Evolutionary conservation across 1,140 invertebrate species (phyloP).

Genomic region (Holotrichia oblita): DNA sequence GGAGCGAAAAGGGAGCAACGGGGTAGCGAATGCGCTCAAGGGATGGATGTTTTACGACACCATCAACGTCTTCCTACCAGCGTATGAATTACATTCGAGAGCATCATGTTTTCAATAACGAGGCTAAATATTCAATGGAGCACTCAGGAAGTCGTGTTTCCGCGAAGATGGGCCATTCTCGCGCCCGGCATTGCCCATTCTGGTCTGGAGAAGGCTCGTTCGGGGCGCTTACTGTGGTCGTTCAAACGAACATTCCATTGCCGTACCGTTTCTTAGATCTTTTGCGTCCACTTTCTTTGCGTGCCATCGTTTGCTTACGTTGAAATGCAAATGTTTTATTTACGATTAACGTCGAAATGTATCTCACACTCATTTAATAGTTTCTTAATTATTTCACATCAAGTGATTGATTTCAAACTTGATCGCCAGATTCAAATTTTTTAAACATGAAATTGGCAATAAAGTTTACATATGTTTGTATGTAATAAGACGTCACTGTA

Average conservation of each 20-base stretch:
- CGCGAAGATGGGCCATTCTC: slow-evolving; percentile 53
- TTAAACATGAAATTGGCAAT: too few species aligned
- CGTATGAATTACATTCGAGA: slow-evolving; percentile 51
- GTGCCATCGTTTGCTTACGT: neutral
- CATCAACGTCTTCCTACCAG: slow-evolving; percentile 49
- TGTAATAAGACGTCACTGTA: too few species aligned
- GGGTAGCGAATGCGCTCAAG: slow-evolving; percentile 13
- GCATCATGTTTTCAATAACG: slow-evolving; percentile 56
- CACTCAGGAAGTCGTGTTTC: slow-evolving; percentile 51
- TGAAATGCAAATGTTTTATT: neutral
- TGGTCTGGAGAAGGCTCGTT: slow-evolving; percentile 54
- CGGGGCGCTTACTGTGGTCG: slow-evolving; percentile 50
- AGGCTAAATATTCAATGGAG: slow-evolving; percentile 58
- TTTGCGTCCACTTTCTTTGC: neutral
- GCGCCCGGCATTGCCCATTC: slow-evolving; percentile 53
- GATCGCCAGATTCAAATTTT: too few species aligned
- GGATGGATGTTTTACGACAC: slow-evolving; percentile 46
- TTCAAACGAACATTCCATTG: slow-evolving; percentile 49
- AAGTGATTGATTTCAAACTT: too few species aligned
- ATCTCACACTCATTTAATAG: too few species aligned
- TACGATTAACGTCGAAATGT: too few species aligned
- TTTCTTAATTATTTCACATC: too few species aligned
- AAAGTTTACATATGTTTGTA: too few species aligned
- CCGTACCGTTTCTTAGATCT: slow-evolving; percentile 42
- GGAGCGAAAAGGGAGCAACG: neutral